These are phyloP conservation scores for Austrofundulus limnaeus DNA, from an alignment of 2,113 vertebrate genomes.

Conservation along the genomic window DNA sequence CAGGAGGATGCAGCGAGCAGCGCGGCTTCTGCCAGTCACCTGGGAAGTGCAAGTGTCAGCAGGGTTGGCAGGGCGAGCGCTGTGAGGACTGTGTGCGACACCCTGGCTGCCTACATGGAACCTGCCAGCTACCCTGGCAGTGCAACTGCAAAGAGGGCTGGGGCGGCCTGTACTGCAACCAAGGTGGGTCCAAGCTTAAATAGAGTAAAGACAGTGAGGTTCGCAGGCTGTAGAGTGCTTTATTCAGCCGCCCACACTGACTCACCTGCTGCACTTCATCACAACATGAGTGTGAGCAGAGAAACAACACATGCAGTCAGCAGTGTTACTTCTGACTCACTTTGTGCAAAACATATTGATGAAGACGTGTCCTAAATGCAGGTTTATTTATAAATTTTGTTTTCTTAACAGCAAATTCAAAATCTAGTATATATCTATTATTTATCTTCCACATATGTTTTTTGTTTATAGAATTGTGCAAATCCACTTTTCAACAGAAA, in stretches of 20 bases:
- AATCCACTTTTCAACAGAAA: no score
- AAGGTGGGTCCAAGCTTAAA: slow-evolving; percentile 52
- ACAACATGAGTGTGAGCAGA: no score
- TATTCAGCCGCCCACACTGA: neutral
- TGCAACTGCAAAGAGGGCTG: slow-evolving; percentile 85
- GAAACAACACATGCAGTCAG: no score
- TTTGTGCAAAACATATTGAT: no score
- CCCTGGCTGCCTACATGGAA: slow-evolving; percentile 83
- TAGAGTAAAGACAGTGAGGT: neutral
- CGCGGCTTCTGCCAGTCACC: slow-evolving; percentile 83
- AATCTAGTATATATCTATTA: no score
- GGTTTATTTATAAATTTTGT: no score
- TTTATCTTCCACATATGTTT: no score
- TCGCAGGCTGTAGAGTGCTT: neutral
- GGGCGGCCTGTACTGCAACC: slow-evolving; percentile 85
- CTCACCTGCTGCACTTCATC: no score
- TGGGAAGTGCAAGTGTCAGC: slow-evolving; percentile 81
- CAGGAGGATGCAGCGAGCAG: slow-evolving; percentile 78
- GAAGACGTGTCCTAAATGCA: no score
- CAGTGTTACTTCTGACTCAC: no score
- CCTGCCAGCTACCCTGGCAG: slow-evolving; percentile 81
- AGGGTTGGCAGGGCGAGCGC: slow-evolving; percentile 84
- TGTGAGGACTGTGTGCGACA: slow-evolving; percentile 81
- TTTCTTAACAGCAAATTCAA: no score
- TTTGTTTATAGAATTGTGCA: no score